These are phyloP conservation scores for Cataglyphis livida DNA, from an alignment of 2,888 invertebrate species.

Conservation along the genomic window DNA sequence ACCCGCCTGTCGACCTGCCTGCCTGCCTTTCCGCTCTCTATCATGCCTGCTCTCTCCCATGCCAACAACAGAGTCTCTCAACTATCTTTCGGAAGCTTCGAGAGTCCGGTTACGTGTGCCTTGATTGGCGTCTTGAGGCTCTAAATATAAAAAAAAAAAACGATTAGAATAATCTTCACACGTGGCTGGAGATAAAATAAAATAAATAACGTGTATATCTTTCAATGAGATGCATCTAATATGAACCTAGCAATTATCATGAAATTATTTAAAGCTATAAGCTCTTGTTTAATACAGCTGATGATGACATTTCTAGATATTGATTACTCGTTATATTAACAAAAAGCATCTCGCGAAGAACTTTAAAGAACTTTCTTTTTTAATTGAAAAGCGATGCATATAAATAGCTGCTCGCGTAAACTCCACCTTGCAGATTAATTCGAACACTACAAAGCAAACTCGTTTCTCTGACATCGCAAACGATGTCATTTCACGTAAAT, in stretches of 20 bases:
- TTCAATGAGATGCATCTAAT: background rate
- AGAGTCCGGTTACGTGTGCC: conserved; percentile 25
- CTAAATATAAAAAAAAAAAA: background rate
- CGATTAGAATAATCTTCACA: conserved; percentile 24
- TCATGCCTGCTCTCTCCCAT: conserved; percentile 29
- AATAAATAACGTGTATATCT: background rate
- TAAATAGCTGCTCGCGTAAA: conserved; percentile 5
- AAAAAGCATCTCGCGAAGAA: background rate
- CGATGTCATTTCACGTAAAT: background rate
- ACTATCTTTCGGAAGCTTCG: conserved; percentile 23
- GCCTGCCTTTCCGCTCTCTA: background rate
- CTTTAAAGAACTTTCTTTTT: background rate
- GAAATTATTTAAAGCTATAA: background rate
- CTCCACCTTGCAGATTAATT: background rate
- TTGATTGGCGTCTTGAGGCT: conserved; percentile 21
- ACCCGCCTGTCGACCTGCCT: conserved; percentile 6
- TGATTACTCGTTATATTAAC: conserved; percentile 7
- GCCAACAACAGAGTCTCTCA: conserved; percentile 51
- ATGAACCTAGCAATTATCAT: background rate
- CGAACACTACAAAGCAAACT: background rate
- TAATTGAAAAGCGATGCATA: background rate
- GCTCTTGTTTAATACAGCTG: background rate
- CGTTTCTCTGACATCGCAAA: background rate
- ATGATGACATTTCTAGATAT: background rate
- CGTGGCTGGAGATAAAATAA: conserved; percentile 22